Base-by-base conservation (phyloP, 2,113 vertebrate genomes). In the Megaptera novaeangliae region DNA sequence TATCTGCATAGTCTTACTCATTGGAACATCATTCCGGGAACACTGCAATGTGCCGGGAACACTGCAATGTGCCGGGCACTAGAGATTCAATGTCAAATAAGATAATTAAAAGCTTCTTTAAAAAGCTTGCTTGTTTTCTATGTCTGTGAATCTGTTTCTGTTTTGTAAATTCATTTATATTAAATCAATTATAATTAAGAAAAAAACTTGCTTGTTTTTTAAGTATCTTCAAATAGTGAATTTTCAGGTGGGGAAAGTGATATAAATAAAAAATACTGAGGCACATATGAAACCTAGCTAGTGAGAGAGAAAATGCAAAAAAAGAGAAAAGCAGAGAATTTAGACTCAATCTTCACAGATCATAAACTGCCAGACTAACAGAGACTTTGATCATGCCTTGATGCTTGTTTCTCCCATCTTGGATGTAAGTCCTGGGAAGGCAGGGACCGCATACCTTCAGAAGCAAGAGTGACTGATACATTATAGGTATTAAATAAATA, bases 161-260 rank as follows among this genome's bases (percentile, higher is more conserved):
- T 78, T 78, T 78, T n/a, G 34, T 12, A 52, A 78, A 55, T n/a
- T 78, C 34, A 55, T n/a, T 55, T 25, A 49, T 55, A 55, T 78
- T 78, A 78, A 78, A 55, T 78, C 34, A 78, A 34, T 49, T 78
- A 23, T n/a, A 52, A 52, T 31, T 31, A 61, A 61, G 21, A 83
- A 93, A 68, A 44, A 96, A 89, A 85, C 3, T 72, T 91, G 11
- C n/a, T 91, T 96, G 27, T 78, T 78, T 64, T 96, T 75, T 68
- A 75, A 68, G 25, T 81, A 61, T 81, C 75, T 82, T 77, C 18
- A 84, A 55, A 78, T 36, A 92, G n/a, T 66, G 8, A 69, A 52
- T 82, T 96, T 80, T 87, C 21, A 18, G 44, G 57, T 14, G 3
- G 21, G 18, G 41, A 94, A 78, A 75, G 27, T 25, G 10, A 85